A percentile compares a stretch with the other conserved stretches of the same genome.
Conservation (phyloP, 1,140 invertebrate genomes). For the Coelopa frigida region DNA sequence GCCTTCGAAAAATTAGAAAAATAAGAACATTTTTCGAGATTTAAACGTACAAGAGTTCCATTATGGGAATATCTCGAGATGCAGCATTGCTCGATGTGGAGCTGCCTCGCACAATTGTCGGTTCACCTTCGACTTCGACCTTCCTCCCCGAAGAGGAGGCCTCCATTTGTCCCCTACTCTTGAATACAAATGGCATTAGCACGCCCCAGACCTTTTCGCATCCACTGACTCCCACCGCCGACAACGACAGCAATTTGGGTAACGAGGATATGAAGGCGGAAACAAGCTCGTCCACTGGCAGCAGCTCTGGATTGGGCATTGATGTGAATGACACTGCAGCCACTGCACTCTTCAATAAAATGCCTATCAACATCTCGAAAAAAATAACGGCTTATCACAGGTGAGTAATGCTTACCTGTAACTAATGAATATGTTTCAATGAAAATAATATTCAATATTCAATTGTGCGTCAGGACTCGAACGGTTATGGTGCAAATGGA, state of each 20-base stretch:
- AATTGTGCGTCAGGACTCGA: slow-evolving; percentile 44
- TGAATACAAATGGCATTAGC: slow-evolving; percentile 38
- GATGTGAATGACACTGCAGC: slow-evolving; percentile 43
- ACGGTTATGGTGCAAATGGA: slow-evolving; percentile 50
- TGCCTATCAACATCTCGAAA: slow-evolving; percentile 46
- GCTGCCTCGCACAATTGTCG: slow-evolving; percentile 24
- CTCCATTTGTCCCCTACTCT: slow-evolving; percentile 50
- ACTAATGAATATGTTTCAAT: neutral
- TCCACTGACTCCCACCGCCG: slow-evolving; percentile 45
- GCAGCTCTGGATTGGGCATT: slow-evolving; percentile 44
- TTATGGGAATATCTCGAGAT: slow-evolving; percentile 31
- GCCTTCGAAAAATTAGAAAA: neutral
- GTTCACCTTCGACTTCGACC: slow-evolving; percentile 34
- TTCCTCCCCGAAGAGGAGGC: slow-evolving; percentile 49
- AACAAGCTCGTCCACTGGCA: slow-evolving; percentile 33
- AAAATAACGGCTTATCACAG: slow-evolving; percentile 43
- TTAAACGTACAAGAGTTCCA: slow-evolving; percentile 10
- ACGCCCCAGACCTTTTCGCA: slow-evolving; percentile 47
- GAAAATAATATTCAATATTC: neutral
- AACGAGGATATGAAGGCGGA: slow-evolving; percentile 24
- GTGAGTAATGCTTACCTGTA: too few relatives aligned
- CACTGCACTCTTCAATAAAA: slow-evolving; percentile 46
- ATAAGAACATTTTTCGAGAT: neutral
- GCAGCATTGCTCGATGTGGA: slow-evolving; percentile 31
- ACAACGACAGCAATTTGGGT: slow-evolving; percentile 28